phyloP scores from a whole-genome alignment of 2,888 invertebrate species.

The Flexamia atlantica region DNA sequence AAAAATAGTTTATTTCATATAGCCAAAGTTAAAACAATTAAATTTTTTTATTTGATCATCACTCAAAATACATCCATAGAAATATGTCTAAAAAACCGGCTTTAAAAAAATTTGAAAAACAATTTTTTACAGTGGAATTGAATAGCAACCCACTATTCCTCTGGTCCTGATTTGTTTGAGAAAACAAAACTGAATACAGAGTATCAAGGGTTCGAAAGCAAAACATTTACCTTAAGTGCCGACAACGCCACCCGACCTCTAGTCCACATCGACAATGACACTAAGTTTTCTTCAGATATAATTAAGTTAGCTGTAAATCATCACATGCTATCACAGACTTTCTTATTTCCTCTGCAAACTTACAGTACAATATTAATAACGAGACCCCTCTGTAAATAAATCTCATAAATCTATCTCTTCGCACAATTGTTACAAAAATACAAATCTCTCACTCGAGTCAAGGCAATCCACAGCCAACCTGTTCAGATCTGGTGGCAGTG shows the following conservation, averaged over 20 bases:
- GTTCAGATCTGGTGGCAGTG: not conserved
- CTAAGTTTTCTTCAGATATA: conserved; percentile 50
- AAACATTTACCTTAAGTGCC: conserved; percentile 17
- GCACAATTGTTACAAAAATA: conserved; percentile 68
- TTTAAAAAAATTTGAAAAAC: too few relatives aligned
- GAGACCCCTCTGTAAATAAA: conserved; percentile 40
- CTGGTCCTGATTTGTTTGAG: conserved; percentile 38
- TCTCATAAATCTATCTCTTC: conserved; percentile 44
- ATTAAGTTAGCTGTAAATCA: conserved; percentile 67
- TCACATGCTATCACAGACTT: conserved; percentile 70
- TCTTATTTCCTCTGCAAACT: conserved; percentile 65
- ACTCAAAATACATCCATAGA: too few relatives aligned
- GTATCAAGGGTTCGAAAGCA: conserved; percentile 31
- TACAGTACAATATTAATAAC: conserved; percentile 45
- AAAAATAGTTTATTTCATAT: too few relatives aligned
- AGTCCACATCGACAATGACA: conserved; percentile 7
- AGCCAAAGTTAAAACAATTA: too few relatives aligned
- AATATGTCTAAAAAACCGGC: too few relatives aligned
- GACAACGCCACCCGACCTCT: conserved; percentile 13
- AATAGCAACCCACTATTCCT: not conserved
- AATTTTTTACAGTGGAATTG: too few relatives aligned
- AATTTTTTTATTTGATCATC: too few relatives aligned
- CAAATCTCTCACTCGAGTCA: conserved; percentile 67
- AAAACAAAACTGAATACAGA: not conserved
- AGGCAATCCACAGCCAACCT: conserved; percentile 70